Evolutionary conservation across 2,797 vertebrate species (phyloP).

Genomic region (Chanos chanos): DNA sequence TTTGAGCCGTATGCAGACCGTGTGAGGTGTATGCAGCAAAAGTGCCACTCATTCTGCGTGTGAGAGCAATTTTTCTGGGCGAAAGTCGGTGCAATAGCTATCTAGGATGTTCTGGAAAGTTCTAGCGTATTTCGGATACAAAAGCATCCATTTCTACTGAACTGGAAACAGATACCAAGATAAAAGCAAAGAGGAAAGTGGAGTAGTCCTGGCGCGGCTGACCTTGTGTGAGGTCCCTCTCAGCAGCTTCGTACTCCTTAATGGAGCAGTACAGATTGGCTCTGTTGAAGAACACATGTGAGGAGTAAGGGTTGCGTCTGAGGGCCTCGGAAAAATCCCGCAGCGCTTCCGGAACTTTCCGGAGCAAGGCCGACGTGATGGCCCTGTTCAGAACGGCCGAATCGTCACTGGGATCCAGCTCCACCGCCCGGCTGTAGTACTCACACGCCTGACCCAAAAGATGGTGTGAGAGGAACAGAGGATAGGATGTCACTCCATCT

Average conservation of each 20-base stretch:
- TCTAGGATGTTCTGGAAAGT: no score
- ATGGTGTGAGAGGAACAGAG: not conserved
- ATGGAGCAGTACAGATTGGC: conserved; percentile 62
- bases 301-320: conserved; percentile 60
- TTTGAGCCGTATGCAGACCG: no score
- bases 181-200: not conserved
- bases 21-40: no score
- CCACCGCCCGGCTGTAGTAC: conserved; percentile 68
- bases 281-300: conserved; percentile 68
- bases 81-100: no score
- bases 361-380: conserved; percentile 63
- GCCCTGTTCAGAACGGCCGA: conserved; percentile 70
- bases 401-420: conserved; percentile 66
- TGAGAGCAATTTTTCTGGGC: no score
- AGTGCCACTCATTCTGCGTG: no score
- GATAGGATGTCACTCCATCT: not conserved
- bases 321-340: conserved; percentile 69
- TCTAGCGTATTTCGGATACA: no score
- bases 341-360: conserved; percentile 66
- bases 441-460: conserved; percentile 61
- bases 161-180: not conserved
- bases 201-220: not conserved
- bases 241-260: conserved; percentile 64
- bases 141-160: not conserved
- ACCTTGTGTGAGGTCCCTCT: conserved; percentile 68